These are phyloP conservation scores for Pogona vitticeps DNA, from an alignment of 2,113 vertebrate genomes.

Conservation along the genomic window DNA sequence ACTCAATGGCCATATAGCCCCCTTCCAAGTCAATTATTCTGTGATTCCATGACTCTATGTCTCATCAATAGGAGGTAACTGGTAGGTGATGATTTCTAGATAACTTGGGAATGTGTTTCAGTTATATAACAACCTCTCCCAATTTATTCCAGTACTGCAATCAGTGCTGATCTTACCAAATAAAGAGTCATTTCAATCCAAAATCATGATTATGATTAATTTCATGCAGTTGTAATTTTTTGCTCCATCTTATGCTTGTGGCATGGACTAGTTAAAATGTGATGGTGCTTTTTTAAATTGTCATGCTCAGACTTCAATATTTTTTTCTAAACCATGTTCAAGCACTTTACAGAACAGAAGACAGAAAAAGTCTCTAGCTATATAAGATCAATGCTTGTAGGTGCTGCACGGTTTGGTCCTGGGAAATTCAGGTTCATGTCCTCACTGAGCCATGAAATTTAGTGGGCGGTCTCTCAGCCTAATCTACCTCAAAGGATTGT, in stretches of 20 bases:
- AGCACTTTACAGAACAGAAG: too few species aligned
- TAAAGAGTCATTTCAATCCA: slow-evolving; percentile 21
- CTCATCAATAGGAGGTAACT: neutral
- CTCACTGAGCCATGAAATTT: too few species aligned
- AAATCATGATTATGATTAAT: slow-evolving; percentile 7
- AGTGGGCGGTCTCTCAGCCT: too few species aligned
- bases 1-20: too few species aligned
- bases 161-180: slow-evolving; percentile 16
- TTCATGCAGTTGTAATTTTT: neutral
- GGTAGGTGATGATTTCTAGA: neutral
- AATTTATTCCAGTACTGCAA: neutral
- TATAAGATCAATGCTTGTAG: too few species aligned
- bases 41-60: too few species aligned
- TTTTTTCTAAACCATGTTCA: too few species aligned
- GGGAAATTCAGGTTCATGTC: too few species aligned
- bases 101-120: neutral
- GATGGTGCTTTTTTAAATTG: neutral
- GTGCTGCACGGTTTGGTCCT: too few species aligned
- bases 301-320: neutral
- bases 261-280: neutral
- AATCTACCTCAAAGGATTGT: too few species aligned
- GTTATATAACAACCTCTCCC: neutral
- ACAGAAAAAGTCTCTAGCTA: too few species aligned
- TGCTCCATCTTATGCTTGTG: neutral
- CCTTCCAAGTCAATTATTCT: too few species aligned